These are phyloP conservation scores for Danionella dracula DNA, from an alignment of 2,797 vertebrate genomes.

Conservation along the genomic window DNA sequence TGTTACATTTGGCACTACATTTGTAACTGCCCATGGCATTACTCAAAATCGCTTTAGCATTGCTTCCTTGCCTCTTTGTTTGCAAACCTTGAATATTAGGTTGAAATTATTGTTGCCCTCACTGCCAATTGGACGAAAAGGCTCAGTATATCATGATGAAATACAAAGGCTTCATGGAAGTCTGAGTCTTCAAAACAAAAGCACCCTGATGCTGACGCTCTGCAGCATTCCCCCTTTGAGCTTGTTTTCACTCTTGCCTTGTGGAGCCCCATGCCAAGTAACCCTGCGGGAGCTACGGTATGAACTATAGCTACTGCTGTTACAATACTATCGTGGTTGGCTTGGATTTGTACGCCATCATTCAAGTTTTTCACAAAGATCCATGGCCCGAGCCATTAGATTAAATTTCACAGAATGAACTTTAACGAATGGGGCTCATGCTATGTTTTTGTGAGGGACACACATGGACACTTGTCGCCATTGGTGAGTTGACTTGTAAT, in stretches of 20 bases:
- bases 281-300: slow-evolving; percentile 18
- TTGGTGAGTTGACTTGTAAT: slow-evolving; percentile 21
- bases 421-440: neutral
- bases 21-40: too few species aligned
- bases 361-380: neutral
- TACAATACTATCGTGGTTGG: slow-evolving; percentile 17
- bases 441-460: neutral
- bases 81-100: slow-evolving; percentile 49
- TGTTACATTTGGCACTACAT: too few species aligned
- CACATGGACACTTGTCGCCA: neutral
- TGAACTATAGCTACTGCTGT: slow-evolving; percentile 24
- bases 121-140: slow-evolving; percentile 28
- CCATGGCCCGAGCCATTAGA: slow-evolving; percentile 10
- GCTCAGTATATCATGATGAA: slow-evolving; percentile 26
- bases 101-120: slow-evolving; percentile 31
- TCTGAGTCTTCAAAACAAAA: slow-evolving; percentile 41
- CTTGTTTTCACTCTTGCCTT: slow-evolving; percentile 35
- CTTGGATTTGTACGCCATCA: slow-evolving; percentile 6
- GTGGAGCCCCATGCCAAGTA: slow-evolving; percentile 20
- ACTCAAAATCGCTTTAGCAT: too few species aligned
- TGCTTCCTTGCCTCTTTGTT: neutral
- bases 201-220: slow-evolving; percentile 29
- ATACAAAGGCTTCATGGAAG: slow-evolving; percentile 43
- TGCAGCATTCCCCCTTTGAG: slow-evolving; percentile 25
- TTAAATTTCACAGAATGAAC: neutral